Evolutionary conservation across 2,113 vertebrate genomes (phyloP).

Genomic region (Hyla sarda): DNA sequence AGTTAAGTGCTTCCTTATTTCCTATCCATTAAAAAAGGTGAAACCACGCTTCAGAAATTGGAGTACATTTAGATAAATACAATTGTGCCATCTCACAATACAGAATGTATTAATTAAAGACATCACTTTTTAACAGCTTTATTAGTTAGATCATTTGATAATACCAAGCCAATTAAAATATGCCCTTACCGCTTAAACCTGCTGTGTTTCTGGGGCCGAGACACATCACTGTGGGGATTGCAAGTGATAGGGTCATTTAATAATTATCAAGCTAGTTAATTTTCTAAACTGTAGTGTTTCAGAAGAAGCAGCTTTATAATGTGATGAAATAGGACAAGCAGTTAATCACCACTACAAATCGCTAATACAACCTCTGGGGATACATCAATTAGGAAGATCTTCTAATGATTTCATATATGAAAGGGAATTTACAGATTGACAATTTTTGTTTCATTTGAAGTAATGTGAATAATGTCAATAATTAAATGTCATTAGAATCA

Average conservation of each 20-base stretch:
- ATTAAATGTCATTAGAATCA: not conserved
- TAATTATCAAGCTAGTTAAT: slow-evolving; percentile 55
- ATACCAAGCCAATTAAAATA: slow-evolving; percentile 53
- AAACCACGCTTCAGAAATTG: not conserved
- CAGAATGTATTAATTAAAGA: slow-evolving; percentile 36
- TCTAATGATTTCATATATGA: slow-evolving; percentile 33
- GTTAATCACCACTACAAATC: slow-evolving; percentile 45
- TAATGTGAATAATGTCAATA: not conserved
- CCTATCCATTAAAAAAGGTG: not conserved
- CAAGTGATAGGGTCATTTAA: slow-evolving; percentile 48
- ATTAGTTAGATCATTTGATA: slow-evolving; percentile 52
- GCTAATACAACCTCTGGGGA: slow-evolving; percentile 31
- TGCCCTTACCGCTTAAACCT: slow-evolving; percentile 37
- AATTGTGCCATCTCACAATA: slow-evolving; percentile 26
- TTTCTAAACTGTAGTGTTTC: slow-evolving; percentile 37
- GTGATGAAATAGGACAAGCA: slow-evolving; percentile 39
- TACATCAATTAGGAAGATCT: slow-evolving; percentile 32
- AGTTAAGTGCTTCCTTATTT: not conserved
- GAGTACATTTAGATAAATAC: slow-evolving; percentile 10
- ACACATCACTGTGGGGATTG: slow-evolving; percentile 44
- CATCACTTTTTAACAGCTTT: slow-evolving; percentile 45
- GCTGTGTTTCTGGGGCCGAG: slow-evolving; percentile 26
- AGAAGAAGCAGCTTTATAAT: slow-evolving; percentile 33
- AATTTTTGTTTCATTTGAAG: not conserved
- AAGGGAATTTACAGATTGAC: slow-evolving; percentile 22